A percentile compares a stretch with the other conserved stretches of the same genome.
phyloP scores from a whole-genome alignment of 2,888 invertebrate genomes.

The Hypselothyrea guttata region DNA sequence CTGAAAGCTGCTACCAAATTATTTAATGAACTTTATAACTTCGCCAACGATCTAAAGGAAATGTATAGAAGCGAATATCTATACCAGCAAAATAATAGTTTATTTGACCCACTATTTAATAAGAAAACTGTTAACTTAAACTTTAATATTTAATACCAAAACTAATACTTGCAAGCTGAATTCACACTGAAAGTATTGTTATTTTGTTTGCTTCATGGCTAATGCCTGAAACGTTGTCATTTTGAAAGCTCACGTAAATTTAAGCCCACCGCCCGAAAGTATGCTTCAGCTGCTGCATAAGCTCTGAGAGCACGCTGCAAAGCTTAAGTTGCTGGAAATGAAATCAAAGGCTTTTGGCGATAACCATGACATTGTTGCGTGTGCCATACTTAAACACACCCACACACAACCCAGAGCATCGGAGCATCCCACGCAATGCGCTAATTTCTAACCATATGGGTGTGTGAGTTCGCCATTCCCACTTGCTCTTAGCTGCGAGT shows the following conservation, averaged over 20 bases:
- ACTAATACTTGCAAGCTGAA: too few relatives aligned
- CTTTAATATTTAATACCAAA: not conserved
- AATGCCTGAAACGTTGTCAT: too few relatives aligned
- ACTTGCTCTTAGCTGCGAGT: slow-evolving; percentile 1
- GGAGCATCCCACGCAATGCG: slow-evolving; percentile 28
- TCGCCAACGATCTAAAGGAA: too few relatives aligned
- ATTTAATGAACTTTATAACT: too few relatives aligned
- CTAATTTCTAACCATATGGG: slow-evolving; percentile 68
- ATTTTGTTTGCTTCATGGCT: too few relatives aligned
- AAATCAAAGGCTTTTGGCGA: slow-evolving; percentile 50
- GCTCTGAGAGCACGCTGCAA: too few relatives aligned
- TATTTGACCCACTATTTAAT: too few relatives aligned
- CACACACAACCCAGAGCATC: slow-evolving; percentile 4
- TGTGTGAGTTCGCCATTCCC: slow-evolving; percentile 52
- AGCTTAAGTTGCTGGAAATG: slow-evolving; percentile 25
- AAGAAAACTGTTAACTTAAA: too few relatives aligned
- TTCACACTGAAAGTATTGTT: too few relatives aligned
- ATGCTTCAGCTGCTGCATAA: slow-evolving; percentile 53
- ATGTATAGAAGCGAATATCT: too few relatives aligned
- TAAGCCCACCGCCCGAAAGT: slow-evolving; percentile 59
- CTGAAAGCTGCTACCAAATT: too few relatives aligned
- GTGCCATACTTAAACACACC: slow-evolving; percentile 6
- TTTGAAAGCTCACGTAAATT: not conserved
- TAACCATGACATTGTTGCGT: slow-evolving; percentile 66
- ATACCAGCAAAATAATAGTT: too few relatives aligned